Evolutionary conservation across 2,888 invertebrate genomes (phyloP), one percentile per base, ranked within the genome.

Genomic region (Cryptophagus acutangulus): DNA sequence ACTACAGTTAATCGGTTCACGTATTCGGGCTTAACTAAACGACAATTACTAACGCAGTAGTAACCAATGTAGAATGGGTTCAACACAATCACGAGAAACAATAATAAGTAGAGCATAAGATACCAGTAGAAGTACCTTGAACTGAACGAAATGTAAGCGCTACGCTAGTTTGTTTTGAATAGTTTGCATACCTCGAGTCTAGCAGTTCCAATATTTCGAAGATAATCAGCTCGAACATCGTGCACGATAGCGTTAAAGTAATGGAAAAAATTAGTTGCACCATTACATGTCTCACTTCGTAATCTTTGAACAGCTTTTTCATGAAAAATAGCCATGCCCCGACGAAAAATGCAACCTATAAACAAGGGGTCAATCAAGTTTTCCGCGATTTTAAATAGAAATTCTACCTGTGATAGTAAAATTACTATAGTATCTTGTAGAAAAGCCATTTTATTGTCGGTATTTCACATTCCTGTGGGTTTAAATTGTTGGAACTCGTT

Each of bases 291-390:
- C 94, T 90, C 3, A 96, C 92, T 74, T 99, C 97, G 74, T 99
- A 99, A 66, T 99, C 93, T 51, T 89, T 82, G 66, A 97, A 99
- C 31, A 99, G 74, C 69, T 94, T 89, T 67, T 94, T 96, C 59
- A 96, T 88, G 65, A 99, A 99, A 71, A 99, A 99, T 44, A 97
- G 81, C 93, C 96, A 96, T 43, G 97, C 97, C 46, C 94, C 93
- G 40, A 86, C 81, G 69, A 99, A 97, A 71, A 99, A 99, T 37
- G 93, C 70, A 38, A 87, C 77, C 94, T 96, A 71, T 24, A 78
- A 71, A 51, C 70, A 52, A 46, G 18, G 10, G 28, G 3, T 14
- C 16, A 34, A 12, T 28, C 9, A 12, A 20, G 8, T 20, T 28
- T 15, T 10, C 25, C 35, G 10, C 18, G 20, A 36, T 29, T 35